Evolutionary conservation across 2,888 invertebrate genomes (phyloP).

Genomic region (Ditylenchus weischeri): DNA sequence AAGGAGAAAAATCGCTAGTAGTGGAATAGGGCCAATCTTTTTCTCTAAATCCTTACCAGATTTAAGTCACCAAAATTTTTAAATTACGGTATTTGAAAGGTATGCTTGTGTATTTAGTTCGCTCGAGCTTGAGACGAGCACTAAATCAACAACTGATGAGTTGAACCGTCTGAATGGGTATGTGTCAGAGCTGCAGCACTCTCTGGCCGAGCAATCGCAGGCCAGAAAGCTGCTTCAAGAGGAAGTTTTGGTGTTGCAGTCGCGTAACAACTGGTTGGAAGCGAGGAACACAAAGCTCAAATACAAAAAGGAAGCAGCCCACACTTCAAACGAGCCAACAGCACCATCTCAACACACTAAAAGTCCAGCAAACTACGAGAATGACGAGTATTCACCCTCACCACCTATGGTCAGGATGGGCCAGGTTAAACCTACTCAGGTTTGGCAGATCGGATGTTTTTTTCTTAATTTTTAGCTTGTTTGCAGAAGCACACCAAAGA

Average conservation of each 20-base stretch:
- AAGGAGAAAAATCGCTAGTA: too few relatives aligned
- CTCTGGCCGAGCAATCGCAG: background rate
- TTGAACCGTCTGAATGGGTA: conserved; percentile 26
- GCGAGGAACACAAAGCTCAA: conserved; percentile 19
- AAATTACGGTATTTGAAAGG: too few relatives aligned
- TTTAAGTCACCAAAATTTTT: too few relatives aligned
- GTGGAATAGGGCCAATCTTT: too few relatives aligned
- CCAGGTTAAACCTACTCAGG: background rate
- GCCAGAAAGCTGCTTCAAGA: background rate
- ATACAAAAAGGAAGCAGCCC: background rate
- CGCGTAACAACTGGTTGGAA: background rate
- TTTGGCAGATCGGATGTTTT: too few relatives aligned
- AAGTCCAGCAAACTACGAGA: background rate
- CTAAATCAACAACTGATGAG: conserved; percentile 24
- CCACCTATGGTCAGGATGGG: background rate
- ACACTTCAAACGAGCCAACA: background rate
- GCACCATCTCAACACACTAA: background rate
- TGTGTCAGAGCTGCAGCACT: conserved; percentile 37
- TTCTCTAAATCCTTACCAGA: too few relatives aligned
- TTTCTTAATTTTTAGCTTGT: too few relatives aligned
- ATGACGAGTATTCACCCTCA: background rate
- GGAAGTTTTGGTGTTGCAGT: background rate
- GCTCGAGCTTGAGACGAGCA: conserved; percentile 18
- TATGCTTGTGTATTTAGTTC: conserved; percentile 11
- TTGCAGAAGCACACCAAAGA: background rate